Evolutionary conservation across 2,888 invertebrate species (phyloP).

Genomic region (Zhuqinia jingwanae): DNA sequence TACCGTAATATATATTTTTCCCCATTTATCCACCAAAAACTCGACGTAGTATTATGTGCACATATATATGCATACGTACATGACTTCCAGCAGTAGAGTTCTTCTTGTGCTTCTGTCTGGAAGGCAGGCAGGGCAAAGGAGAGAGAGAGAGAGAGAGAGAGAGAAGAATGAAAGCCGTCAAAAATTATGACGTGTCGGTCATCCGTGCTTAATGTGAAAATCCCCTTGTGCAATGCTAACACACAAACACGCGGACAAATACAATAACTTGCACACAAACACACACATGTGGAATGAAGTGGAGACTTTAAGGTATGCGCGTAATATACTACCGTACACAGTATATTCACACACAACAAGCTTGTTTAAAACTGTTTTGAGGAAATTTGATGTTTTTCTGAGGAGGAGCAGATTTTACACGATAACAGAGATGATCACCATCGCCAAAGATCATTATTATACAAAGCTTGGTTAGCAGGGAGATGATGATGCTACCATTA

Average conservation of each 20-base stretch:
- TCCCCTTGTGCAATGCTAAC: conserved; percentile 5
- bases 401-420: conserved; percentile 21
- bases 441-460: background rate
- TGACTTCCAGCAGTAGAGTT: background rate
- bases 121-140: background rate
- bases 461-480: background rate
- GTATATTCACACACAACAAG: too few relatives aligned
- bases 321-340: too few relatives aligned
- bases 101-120: background rate
- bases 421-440: background rate
- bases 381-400: background rate
- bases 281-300: background rate
- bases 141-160: background rate
- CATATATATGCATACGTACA: background rate
- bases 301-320: background rate
- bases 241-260: background rate
- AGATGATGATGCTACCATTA: background rate
- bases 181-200: conserved; percentile 73
- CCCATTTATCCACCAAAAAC: background rate
- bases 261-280: background rate
- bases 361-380: too few relatives aligned
- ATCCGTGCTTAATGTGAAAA: conserved; percentile 70
- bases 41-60: background rate
- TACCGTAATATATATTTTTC: background rate
- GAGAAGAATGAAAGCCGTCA: conserved; percentile 63